Percentiles rank a stretch among this genome's conserved stretches.
Evolutionary conservation across 2,888 invertebrate species (phyloP).

Genomic region (Chymomyza fuscimana): DNA sequence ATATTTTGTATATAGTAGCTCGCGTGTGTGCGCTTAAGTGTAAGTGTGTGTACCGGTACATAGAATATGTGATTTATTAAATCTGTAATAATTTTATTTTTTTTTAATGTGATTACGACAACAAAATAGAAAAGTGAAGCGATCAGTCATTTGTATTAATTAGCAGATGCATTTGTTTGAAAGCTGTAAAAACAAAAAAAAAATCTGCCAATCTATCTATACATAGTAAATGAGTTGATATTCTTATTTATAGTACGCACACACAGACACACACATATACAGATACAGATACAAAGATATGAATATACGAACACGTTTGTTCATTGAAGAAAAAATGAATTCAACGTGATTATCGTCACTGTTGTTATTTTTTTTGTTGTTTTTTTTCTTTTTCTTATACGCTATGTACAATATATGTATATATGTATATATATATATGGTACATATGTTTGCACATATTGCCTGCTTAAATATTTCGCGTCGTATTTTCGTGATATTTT

Average conservation of each 20-base stretch:
- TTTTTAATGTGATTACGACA: not conserved
- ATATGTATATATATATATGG: not conserved
- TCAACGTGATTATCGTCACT: slow-evolving; percentile 47
- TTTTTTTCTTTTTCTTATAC: too few species aligned
- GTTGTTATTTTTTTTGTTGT: too few species aligned
- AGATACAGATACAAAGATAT: not conserved
- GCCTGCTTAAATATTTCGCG: slow-evolving; percentile 29
- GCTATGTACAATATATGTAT: too few species aligned
- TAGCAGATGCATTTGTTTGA: not conserved
- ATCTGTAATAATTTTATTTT: not conserved
- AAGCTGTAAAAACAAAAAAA: too few species aligned
- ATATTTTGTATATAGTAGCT: not conserved
- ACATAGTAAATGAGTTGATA: slow-evolving; percentile 13
- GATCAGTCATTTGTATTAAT: not conserved
- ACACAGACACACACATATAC: slow-evolving; percentile 10
- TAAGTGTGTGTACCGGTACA: not conserved
- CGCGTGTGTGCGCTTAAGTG: not conserved
- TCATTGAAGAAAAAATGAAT: slow-evolving; percentile 25
- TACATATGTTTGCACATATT: not conserved
- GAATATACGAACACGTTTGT: slow-evolving; percentile 17
- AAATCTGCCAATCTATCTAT: not conserved
- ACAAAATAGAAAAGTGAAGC: not conserved
- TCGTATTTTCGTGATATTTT: slow-evolving; percentile 62
- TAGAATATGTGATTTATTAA: not conserved
- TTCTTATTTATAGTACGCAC: slow-evolving; percentile 47